Percentiles rank a stretch among this genome's conserved stretches.
Conservation (phyloP, 2,113 vertebrate species). For the Neolamprologus hecqui region DNA sequence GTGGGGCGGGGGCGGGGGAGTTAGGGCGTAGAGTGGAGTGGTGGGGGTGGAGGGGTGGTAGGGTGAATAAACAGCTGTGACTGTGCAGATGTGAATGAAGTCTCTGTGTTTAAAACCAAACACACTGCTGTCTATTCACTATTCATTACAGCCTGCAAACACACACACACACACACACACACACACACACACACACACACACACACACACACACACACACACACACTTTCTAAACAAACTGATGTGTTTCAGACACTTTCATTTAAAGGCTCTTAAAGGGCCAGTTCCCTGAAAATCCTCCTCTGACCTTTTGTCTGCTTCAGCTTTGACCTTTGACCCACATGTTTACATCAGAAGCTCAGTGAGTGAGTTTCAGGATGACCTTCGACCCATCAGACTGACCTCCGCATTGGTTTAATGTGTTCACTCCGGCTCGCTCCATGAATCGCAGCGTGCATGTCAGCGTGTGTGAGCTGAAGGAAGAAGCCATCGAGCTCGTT, state of each 20-base stretch:
- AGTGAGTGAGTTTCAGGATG: neutral
- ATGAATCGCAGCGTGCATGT: neutral
- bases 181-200: neutral
- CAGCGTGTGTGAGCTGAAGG: neutral
- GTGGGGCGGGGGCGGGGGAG: neutral
- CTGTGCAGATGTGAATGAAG: slow-evolving; percentile 33
- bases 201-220: neutral
- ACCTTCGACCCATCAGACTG: neutral
- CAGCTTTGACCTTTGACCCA: neutral
- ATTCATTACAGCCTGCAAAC: slow-evolving; percentile 1
- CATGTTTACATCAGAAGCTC: neutral
- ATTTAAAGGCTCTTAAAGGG: neutral
- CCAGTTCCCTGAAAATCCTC: neutral
- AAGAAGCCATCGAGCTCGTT: neutral
- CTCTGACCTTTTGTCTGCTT: neutral
- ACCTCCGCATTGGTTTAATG: neutral
- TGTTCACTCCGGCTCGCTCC: neutral
- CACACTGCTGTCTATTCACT: slow-evolving; percentile 51
- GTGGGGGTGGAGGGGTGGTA: rapidly evolving
- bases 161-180: no score
- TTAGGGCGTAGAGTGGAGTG: rapidly evolving
- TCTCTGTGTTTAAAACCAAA: slow-evolving; percentile 2
- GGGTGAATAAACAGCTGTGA: slow-evolving; percentile 26
- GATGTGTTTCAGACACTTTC: neutral
- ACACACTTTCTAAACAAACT: neutral